These are phyloP conservation scores for Corythornis madagascariensis DNA, from an alignment of 2,113 vertebrate species.

Conservation along the genomic window DNA sequence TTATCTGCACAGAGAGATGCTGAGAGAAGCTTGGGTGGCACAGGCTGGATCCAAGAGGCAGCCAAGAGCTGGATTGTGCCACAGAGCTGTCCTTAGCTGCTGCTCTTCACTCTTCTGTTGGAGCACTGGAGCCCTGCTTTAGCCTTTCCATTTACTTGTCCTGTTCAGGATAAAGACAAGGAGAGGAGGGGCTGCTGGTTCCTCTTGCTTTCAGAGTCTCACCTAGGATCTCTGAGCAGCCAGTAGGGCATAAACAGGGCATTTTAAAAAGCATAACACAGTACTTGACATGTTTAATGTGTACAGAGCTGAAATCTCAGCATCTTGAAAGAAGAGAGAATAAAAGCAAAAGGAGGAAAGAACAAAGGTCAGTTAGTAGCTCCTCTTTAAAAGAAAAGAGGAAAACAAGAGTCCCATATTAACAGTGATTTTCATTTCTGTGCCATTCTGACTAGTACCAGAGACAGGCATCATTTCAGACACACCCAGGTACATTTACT, in stretches of 20 bases:
- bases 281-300: not conserved
- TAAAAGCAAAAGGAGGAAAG: not conserved
- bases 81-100: not conserved
- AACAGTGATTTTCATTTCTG: not conserved
- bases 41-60: not conserved
- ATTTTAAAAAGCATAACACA: not conserved
- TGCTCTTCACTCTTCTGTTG: accelerated
- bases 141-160: not conserved
- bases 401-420: not conserved
- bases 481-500: not conserved
- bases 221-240: not conserved
- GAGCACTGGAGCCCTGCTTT: accelerated
- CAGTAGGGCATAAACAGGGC: not conserved
- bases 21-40: not conserved
- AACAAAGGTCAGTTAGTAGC: not conserved
- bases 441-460: not conserved
- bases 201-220: not conserved
- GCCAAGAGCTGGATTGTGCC: accelerated
- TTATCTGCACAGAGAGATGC: not conserved
- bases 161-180: not conserved
- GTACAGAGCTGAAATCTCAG: not conserved
- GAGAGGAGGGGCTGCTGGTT: not conserved
- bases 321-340: not conserved
- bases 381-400: not conserved
- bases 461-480: not conserved